Evolutionary conservation across 1,140 invertebrate genomes (phyloP), one percentile per base, ranked within the genome.

Genomic region (Diplogasteroides magnus): DNA sequence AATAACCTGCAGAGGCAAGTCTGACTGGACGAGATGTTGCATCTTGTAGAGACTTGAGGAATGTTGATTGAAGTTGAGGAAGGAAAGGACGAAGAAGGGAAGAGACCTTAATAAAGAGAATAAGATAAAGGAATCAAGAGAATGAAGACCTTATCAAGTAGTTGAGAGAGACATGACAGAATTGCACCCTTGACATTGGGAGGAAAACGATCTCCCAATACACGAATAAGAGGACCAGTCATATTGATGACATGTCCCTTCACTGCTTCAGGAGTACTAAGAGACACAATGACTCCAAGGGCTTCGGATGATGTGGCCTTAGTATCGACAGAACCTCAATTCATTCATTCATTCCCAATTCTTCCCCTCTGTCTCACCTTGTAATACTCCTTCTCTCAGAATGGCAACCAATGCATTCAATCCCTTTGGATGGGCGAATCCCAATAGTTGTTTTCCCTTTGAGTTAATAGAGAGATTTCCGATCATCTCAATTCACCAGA

Each of bases 11-110:
- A 37, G 77, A 78, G 19, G 67, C 56, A 37, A 65, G 37, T 28
- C 78, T 55, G 2, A 76, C 74, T 32, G 73, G 67, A 26, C 63
- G 29, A 2, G 78, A 77, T 23, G 71, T 59, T 14, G 71, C 64
- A 25, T 79, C 78, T 37, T 79, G 74, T 15, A 81, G 61, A 19
- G 78, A 73, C 62, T 81, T 80, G 15, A 97, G 86, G 84, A 98
- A 98, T 2, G 95, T 97, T 25, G 94, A 97, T 87, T 98, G 94
- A 13, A 98, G 86, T 86, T 98, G 95, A 14, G 96, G 95, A 77
- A 98, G 86, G 85, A 98, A 98, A 81, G 97, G 94, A 85, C 95
- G 97, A 81, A 98, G 84, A 88, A 94, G 90, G 13, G 90, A 87
- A 23, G 92, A 92, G 69, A 93, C 91, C 89, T 91, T 76, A 63